Conservation (phyloP, 2,797 vertebrate species). For the Sebastes itinus region DNA sequence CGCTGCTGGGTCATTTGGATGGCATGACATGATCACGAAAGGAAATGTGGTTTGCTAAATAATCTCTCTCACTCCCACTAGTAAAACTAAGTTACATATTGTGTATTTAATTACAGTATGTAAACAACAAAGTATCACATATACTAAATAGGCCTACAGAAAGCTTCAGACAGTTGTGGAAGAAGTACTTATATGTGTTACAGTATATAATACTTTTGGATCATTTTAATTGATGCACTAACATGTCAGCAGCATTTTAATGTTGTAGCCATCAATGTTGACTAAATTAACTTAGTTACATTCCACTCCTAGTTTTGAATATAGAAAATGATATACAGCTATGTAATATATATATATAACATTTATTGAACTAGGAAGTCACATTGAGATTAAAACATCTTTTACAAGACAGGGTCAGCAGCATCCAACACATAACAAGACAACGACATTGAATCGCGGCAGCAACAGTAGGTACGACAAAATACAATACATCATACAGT, state of each 20-base stretch:
- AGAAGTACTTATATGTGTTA: background rate
- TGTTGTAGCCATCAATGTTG: background rate
- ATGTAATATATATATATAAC: background rate
- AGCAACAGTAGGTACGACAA: too few species aligned
- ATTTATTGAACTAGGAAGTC: too few species aligned
- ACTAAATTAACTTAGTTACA: background rate
- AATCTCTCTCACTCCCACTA: background rate
- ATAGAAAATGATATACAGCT: background rate
- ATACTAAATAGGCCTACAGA: too few species aligned
- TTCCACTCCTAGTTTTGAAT: background rate
- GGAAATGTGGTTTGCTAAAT: background rate
- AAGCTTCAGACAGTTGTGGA: background rate
- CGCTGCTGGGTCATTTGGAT: background rate
- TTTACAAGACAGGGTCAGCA: too few species aligned
- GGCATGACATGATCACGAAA: slow-evolving; percentile 1
- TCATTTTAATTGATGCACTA: background rate
- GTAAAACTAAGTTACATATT: background rate
- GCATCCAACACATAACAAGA: too few species aligned
- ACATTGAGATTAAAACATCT: too few species aligned
- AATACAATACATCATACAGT: too few species aligned
- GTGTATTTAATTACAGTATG: background rate
- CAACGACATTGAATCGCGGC: too few species aligned
- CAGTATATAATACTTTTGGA: background rate
- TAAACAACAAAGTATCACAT: background rate
- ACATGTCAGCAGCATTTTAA: background rate